Evolutionary conservation across 2,797 vertebrate species (phyloP), one percentile per base, ranked within the genome.

Genomic region (Crocidura indochinensis): DNA sequence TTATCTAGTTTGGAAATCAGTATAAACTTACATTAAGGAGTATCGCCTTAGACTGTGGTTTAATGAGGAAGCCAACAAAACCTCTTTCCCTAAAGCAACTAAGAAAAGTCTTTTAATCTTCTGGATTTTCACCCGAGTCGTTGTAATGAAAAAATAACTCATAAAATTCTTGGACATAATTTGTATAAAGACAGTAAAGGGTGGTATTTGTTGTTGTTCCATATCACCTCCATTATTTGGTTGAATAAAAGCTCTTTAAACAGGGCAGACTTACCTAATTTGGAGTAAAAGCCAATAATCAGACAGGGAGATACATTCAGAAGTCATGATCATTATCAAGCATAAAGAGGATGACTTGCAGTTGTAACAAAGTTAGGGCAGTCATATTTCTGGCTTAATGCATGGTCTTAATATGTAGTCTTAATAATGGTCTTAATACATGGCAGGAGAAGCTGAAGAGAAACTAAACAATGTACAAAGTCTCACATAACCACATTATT

Each of bases 41-140:
- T 60, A 17, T 53, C 51, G 15, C 56, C 73, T 87, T 3, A 56
- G 44, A 8, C 15, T 80, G 19, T 78, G 22, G 29, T 11, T 87
- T 11, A 94, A 72, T 77, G 62, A 91, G 26, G 10, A 65, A 0
- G 19, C 67, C 62, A 85, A 26, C 12, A 84, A 87, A 87, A 73
- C 67, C 72, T 49, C 15, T 86, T 19, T 20, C 19, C 10, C 20
- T 19, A 73, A 38, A 60, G 2, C 76, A 85, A 51, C 22, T 77
- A 11, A 71, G 10, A 8, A 46, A 93, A 19, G 29, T 15, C 12
- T 73, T 22, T 84, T 79, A 75, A 6, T 38, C 83, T 9, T 68
- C 64, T 79, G 60, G 82, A 90, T 78, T 77, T 22, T 78, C n/a
- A 73, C 72, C 15, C 76, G 26, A 74, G 12, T 22, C 51, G 67